Base-by-base conservation (phyloP, 2,797 vertebrate species). In the Xiphorhynchus erythropygius region DNA sequence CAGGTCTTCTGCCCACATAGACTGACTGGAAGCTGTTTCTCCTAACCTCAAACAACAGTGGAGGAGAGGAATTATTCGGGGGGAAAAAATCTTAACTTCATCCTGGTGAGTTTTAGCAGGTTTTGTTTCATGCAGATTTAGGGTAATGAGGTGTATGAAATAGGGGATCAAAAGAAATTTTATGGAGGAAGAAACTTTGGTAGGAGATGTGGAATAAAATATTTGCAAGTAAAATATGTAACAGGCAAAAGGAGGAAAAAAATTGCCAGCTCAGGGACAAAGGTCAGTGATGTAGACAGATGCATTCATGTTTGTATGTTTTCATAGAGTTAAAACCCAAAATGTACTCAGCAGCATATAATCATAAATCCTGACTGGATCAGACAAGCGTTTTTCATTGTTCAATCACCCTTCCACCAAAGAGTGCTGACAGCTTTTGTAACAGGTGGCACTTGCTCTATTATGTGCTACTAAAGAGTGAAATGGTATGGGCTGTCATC, bases 401-500 rank as follows among this genome's bases (percentile, higher is more conserved):
- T 92, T 95, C 56, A 0, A 81, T 94, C 80, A 46, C 59, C 65
- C 78, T 86, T 89, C 75, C 42, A 70, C 67, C 1, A 4, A 78
- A 88, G 62, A 87, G 91, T 3, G 55, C 76, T 96, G 93, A 93
- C 92, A 96, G 94, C 87, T 93, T 71, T 84, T 81, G 8, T 84
- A 93, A 93, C 95, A 96, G 94, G 94, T 93, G 87, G 87, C 94
- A 96, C 83, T 97, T 90, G 76, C 94, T 94, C 85, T 93, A 91
- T 91, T 92, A 95, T 84, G 77, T 94, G 85, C 89, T 93, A 81
- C 85, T 94, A 86, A 91, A 84, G 83, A 95, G 87, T 70, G 91
- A 87, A 93, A 75, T 62, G 64, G 71, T 71, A 33, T 0, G 0
- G 87, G 74, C 85, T 95, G 93, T 96, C 94, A 91, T 90, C 68